Percentiles rank a stretch among this genome's conserved stretches.
These are phyloP conservation scores for Uria lomvia DNA, from an alignment of 2,113 vertebrate genomes.

Conservation along the genomic window DNA sequence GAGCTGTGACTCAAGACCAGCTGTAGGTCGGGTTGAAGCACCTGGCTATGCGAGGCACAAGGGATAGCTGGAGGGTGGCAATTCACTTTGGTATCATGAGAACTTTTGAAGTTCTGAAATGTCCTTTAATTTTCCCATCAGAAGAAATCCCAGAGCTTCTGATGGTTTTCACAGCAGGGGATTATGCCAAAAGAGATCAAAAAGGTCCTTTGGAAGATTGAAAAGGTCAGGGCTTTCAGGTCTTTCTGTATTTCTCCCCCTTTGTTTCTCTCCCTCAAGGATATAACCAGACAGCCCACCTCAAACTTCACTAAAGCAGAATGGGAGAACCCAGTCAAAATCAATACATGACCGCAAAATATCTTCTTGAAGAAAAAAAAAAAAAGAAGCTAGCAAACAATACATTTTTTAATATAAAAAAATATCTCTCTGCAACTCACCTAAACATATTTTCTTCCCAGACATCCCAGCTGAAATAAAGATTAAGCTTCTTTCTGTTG, in stretches of 20 bases:
- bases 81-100: rapidly evolving
- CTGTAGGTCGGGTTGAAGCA: not conserved
- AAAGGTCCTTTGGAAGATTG: not conserved
- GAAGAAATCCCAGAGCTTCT: not conserved
- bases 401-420: not conserved
- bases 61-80: not conserved
- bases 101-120: slow-evolving; percentile 3
- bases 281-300: not conserved
- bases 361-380: not conserved
- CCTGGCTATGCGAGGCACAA: not conserved
- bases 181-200: slow-evolving; percentile 9
- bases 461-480: not conserved
- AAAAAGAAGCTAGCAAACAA: not conserved
- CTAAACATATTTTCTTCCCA: not conserved
- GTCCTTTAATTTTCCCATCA: not conserved
- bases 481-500: not conserved
- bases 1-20: not conserved
- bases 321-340: not conserved
- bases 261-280: not conserved
- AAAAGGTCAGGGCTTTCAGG: not conserved
- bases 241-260: not conserved
- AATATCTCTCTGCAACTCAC: not conserved
- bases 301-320: not conserved
- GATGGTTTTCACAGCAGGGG: not conserved
- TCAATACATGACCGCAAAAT: not conserved